Conservation (phyloP, 2,888 invertebrate species). For the Phyllotreta striolata region DNA sequence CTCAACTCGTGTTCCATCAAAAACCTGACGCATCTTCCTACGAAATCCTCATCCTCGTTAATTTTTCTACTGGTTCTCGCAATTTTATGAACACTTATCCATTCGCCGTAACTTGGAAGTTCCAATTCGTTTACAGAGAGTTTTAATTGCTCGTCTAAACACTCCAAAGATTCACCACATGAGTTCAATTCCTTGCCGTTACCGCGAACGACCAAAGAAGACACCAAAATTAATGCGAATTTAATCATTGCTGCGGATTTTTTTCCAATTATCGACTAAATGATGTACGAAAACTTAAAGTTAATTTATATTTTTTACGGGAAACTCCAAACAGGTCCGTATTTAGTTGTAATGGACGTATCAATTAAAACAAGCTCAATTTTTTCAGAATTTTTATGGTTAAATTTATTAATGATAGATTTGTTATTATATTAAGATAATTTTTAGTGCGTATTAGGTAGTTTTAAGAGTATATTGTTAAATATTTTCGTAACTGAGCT, state of each 20-base stretch:
- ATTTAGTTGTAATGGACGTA: not conserved
- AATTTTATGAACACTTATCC: slow-evolving; percentile 56
- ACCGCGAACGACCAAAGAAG: not conserved
- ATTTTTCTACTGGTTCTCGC: slow-evolving; percentile 46
- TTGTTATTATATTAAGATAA: too few relatives aligned
- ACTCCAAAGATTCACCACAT: slow-evolving; percentile 54
- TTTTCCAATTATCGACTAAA: slow-evolving; percentile 19
- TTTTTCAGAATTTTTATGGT: not conserved
- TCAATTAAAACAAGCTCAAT: not conserved
- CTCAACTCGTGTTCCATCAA: slow-evolving; percentile 62
- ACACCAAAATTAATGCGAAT: slow-evolving; percentile 9
- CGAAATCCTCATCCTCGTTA: slow-evolving; percentile 57
- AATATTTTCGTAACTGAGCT: not conserved
- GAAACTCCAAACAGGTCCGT: slow-evolving; percentile 12
- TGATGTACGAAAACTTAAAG: slow-evolving; percentile 29
- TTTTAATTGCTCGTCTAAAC: slow-evolving; percentile 61
- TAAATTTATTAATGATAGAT: too few relatives aligned
- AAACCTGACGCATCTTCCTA: slow-evolving; percentile 63
- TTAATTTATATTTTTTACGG: slow-evolving; percentile 38
- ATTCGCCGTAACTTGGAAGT: slow-evolving; percentile 59
- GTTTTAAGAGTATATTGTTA: too few relatives aligned
- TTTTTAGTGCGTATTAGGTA: too few relatives aligned
- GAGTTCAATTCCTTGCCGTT: slow-evolving; percentile 4
- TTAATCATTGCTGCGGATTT: slow-evolving; percentile 42
- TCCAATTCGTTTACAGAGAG: slow-evolving; percentile 62